Evolutionary conservation across 1,140 invertebrate genomes (phyloP), one percentile per base, ranked within the genome.

Genomic region (Muscidifurax raptorellus): DNA sequence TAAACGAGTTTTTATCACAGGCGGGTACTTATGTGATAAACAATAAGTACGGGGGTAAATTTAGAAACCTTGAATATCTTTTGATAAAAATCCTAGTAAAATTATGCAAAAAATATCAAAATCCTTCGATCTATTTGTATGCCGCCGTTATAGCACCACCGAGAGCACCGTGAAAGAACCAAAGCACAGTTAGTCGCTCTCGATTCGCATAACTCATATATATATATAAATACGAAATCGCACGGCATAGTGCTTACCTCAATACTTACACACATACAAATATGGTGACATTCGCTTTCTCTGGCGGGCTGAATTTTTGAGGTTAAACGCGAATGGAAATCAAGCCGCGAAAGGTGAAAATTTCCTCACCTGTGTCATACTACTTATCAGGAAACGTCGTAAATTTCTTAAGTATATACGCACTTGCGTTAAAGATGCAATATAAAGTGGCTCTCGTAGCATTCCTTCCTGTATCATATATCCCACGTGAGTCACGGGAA

Each of bases 171-270:
- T 40, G 67, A 66, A 18, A n/a, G 30, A 67, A n/a, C 25, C 25
- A 59, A 36, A 82, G 15, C 40, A 74, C 80, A 59, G 44, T 80
- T 71, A 80, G n/a, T 27, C 40, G 79, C 44, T 82, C 79, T 52
- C 40, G 32, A 81, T 81, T 81, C 67, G 66, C 79, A 67, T 72
- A 80, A 75, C 25, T 67, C 78, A 32, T 44, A 44, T 40, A n/a
- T n/a, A n/a, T n/a, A n/a, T n/a, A n/a, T n/a, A n/a, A 80, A 69
- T 28, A 79, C 30, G 30, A 67, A 79, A 67, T 79, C 59, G 28
- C 44, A 4, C 71, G 9, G 1, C 10, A 7, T 69, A 30, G 52
- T 59, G 22, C 6, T 4, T n/a, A 59, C 44, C 44, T 15, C 2
- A 15, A 18, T 4, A 18, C 10, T 3, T 22, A 59, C 4, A 59